phyloP scores from a whole-genome alignment of 1,140 invertebrate genomes.

The Drosophila nigromelanica region DNA sequence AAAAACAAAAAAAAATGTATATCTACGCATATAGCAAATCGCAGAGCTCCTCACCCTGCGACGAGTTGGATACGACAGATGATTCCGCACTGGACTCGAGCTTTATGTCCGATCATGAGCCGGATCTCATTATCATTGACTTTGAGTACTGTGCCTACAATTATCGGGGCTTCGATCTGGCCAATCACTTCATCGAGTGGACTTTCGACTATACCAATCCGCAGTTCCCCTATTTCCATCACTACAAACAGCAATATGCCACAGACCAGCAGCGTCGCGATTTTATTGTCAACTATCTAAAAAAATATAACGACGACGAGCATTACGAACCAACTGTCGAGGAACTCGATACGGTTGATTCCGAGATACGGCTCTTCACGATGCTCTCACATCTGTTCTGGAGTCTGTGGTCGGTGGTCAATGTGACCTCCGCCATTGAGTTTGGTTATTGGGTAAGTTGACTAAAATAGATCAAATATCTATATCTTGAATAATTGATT shows the following conservation, averaged over 20 bases:
- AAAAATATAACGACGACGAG: slow-evolving; percentile 61
- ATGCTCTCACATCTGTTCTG: slow-evolving; percentile 97
- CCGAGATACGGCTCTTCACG: slow-evolving; percentile 92
- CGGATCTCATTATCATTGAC: slow-evolving; percentile 92
- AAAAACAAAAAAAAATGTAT: background rate
- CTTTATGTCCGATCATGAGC: slow-evolving; percentile 83
- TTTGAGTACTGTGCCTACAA: slow-evolving; percentile 98
- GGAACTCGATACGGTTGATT: slow-evolving; percentile 64
- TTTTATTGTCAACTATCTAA: slow-evolving; percentile 73
- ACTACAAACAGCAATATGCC: slow-evolving; percentile 88
- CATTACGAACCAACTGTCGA: slow-evolving; percentile 60
- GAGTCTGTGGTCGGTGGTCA: slow-evolving; percentile 95
- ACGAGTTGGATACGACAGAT: slow-evolving; percentile 66
- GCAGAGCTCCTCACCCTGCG: slow-evolving; percentile 47
- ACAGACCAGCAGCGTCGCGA: slow-evolving; percentile 89
- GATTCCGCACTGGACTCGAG: slow-evolving; percentile 70
- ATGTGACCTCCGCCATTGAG: slow-evolving; percentile 93
- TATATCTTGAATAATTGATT: too few species aligned
- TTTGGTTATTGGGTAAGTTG: slow-evolving; percentile 96
- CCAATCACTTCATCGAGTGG: slow-evolving; percentile 98
- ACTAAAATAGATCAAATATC: too few species aligned
- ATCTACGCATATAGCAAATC: slow-evolving; percentile 38
- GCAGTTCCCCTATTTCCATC: slow-evolving; percentile 91
- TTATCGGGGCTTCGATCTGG: slow-evolving; percentile 96
- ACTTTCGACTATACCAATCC: slow-evolving; percentile 94